Evolutionary conservation across 2,888 invertebrate species (phyloP).

Genomic region (Erebia aethiops): DNA sequence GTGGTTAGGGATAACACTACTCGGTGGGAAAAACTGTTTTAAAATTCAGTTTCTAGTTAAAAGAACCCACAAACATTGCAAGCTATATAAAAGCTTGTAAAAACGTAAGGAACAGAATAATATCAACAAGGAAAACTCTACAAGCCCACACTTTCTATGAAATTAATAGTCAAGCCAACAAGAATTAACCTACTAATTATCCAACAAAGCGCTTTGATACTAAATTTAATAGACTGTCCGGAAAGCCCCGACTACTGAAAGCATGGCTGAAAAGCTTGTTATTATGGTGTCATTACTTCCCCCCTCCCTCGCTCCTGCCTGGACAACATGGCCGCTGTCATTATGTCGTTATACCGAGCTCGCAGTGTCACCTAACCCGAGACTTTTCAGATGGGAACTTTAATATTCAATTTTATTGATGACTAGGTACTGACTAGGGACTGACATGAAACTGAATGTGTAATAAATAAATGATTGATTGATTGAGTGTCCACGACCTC

Average conservation of each 20-base stretch:
- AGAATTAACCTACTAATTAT: conserved; percentile 29
- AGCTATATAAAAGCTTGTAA: not conserved
- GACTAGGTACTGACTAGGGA: too few relatives aligned
- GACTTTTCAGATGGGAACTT: not conserved
- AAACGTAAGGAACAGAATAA: not conserved
- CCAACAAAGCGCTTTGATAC: conserved; percentile 27
- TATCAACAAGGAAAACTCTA: not conserved
- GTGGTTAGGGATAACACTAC: too few relatives aligned
- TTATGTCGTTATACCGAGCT: conserved; percentile 55
- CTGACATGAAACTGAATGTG: too few relatives aligned
- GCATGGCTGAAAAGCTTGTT: conserved; percentile 47
- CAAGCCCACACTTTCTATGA: not conserved
- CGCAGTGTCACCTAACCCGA: conserved; percentile 20
- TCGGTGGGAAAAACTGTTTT: too few relatives aligned
- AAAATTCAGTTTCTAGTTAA: too few relatives aligned
- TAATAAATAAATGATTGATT: too few relatives aligned
- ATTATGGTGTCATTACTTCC: conserved; percentile 60
- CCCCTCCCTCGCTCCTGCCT: conserved; percentile 40
- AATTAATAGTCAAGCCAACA: conserved; percentile 20
- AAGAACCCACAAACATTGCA: not conserved
- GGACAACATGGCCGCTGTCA: conserved; percentile 48
- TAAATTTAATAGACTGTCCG: conserved; percentile 38
- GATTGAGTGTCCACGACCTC: too few relatives aligned
- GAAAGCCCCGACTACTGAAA: conserved; percentile 47
- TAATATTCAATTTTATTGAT: too few relatives aligned